Percentiles rank a stretch among this genome's conserved stretches.
Evolutionary conservation across 2,113 vertebrate species (phyloP).

Genomic region (Rhynchomys soricoides): DNA sequence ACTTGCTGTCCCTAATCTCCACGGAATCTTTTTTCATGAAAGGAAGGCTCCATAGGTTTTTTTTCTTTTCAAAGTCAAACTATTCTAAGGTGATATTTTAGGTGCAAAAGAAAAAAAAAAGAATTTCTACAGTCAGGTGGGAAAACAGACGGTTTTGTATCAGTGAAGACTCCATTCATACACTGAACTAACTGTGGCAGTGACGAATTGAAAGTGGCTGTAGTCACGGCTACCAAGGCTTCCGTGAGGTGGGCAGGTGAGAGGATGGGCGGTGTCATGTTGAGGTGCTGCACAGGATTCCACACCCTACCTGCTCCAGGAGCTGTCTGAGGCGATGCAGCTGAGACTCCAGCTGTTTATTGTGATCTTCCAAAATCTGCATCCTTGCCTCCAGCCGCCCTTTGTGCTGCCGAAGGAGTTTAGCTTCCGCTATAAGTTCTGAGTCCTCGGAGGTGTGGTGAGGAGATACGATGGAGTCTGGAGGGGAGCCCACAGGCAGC

Average conservation of each 20-base stretch:
- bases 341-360: constrained; percentile 98
- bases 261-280: rapidly evolving
- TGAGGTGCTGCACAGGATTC: rapidly evolving
- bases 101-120: neutral
- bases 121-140: neutral
- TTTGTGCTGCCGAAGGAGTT: constrained; percentile 97
- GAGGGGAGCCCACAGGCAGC: constrained; percentile 85
- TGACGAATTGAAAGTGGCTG: neutral
- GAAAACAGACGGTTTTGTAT: neutral
- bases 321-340: constrained; percentile 95
- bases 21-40: neutral
- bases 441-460: constrained; percentile 91
- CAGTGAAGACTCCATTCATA: neutral
- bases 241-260: rapidly evolving
- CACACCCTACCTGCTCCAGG: constrained; percentile 92
- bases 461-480: constrained; percentile 85
- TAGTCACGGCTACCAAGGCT: too few species aligned
- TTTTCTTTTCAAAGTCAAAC: neutral
- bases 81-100: neutral
- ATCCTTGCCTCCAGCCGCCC: constrained; percentile 97
- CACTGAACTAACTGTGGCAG: neutral
- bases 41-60: neutral
- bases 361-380: constrained; percentile 98
- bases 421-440: constrained; percentile 91
- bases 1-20: neutral